Conservation (phyloP, 2,797 vertebrate genomes). For the Megaceryle alcyon region DNA sequence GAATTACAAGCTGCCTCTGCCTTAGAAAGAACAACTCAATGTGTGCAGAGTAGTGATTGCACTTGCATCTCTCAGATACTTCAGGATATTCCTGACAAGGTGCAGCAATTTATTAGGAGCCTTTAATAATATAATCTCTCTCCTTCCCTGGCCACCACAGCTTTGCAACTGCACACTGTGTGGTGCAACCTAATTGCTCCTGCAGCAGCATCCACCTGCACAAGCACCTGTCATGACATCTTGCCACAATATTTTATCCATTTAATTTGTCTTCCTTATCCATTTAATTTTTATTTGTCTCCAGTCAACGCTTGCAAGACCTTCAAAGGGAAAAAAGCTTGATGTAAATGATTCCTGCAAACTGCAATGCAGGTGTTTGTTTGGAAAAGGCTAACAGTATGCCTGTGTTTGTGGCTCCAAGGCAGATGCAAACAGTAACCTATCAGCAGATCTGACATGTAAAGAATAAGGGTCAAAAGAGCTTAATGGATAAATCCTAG, state of each 20-base stretch:
- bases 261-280: background rate
- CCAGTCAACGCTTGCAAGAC: background rate
- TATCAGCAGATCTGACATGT: background rate
- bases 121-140: background rate
- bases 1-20: background rate
- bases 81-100: background rate
- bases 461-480: background rate
- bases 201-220: background rate
- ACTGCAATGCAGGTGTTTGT: background rate
- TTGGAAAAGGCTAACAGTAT: background rate
- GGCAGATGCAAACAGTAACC: conserved; percentile 8
- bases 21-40: background rate
- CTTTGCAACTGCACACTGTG: background rate
- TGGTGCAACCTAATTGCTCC: background rate
- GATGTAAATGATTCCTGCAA: background rate
- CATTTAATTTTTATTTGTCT: background rate
- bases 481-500: background rate
- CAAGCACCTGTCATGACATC: background rate
- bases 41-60: background rate
- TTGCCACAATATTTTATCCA: background rate
- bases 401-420: background rate
- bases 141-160: background rate
- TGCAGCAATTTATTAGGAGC: background rate
- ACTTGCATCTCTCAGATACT: background rate
- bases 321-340: background rate